phyloP scores from a whole-genome alignment of 1,140 invertebrate species.

The Mesaphorura yosii region DNA sequence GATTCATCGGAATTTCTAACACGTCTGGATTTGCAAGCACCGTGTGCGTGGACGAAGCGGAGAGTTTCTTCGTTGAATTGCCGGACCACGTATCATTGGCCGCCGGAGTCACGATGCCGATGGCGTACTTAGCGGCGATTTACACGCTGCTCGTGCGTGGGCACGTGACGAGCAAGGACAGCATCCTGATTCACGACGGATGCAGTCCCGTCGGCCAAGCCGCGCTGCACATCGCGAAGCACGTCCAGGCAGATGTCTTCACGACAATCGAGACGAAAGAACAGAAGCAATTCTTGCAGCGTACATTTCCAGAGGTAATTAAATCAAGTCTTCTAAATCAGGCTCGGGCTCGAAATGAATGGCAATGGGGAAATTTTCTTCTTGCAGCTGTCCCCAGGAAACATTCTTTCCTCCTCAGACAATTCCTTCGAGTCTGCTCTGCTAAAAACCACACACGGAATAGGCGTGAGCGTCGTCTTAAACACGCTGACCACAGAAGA shows the following conservation, averaged over 20 bases:
- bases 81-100: too few relatives aligned
- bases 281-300: slow-evolving; percentile 76
- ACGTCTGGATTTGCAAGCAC: too few relatives aligned
- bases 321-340: too few relatives aligned
- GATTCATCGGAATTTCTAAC: too few relatives aligned
- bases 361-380: too few relatives aligned
- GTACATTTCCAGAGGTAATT: slow-evolving; percentile 67
- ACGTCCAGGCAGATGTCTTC: slow-evolving; percentile 60
- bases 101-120: too few relatives aligned
- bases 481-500: slow-evolving; percentile 69
- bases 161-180: slow-evolving; percentile 65
- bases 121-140: slow-evolving; percentile 56
- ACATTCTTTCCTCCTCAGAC: slow-evolving; percentile 87
- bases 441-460: slow-evolving; percentile 45
- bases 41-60: too few relatives aligned
- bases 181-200: slow-evolving; percentile 84
- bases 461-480: slow-evolving; percentile 62
- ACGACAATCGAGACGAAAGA: slow-evolving; percentile 77
- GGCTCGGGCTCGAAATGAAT: too few relatives aligned
- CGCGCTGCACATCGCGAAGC: slow-evolving; percentile 79
- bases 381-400: slow-evolving; percentile 40
- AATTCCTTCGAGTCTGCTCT: slow-evolving; percentile 75
- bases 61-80: too few relatives aligned
- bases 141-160: slow-evolving; percentile 81
- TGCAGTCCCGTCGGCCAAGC: slow-evolving; percentile 92